phyloP scores from a whole-genome alignment of 1,140 invertebrate genomes.

The Pogonus chalceus region DNA sequence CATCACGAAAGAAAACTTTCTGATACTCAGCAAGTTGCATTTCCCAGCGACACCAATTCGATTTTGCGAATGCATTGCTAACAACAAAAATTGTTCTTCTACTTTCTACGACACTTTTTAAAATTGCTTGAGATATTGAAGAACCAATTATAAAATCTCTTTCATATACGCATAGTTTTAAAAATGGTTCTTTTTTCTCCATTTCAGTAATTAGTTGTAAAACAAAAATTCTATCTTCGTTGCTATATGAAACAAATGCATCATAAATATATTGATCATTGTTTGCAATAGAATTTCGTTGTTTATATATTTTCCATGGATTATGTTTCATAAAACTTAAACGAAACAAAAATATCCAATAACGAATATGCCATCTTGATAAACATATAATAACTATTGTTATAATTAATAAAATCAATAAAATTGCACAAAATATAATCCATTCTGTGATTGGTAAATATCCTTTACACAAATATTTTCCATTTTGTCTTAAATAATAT shows the following conservation, averaged over 20 bases:
- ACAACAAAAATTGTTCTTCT: conserved; percentile 51
- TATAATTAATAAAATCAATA: conserved; percentile 26
- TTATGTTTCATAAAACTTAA: conserved; percentile 28
- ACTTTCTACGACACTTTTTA: conserved; percentile 46
- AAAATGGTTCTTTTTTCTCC: conserved; percentile 42
- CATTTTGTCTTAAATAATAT: conserved; percentile 3
- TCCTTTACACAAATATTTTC: conserved; percentile 15
- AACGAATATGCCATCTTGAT: conserved; percentile 40
- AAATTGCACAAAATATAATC: conserved; percentile 31
- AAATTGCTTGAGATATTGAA: conserved; percentile 49
- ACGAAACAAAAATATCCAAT: conserved; percentile 44
- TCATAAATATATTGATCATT: conserved; percentile 45
- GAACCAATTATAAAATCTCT: conserved; percentile 54
- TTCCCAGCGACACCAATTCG: conserved; percentile 58
- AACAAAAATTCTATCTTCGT: conserved; percentile 50
- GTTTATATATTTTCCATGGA: conserved; percentile 18
- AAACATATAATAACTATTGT: conserved; percentile 29
- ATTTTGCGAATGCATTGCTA: conserved; percentile 50
- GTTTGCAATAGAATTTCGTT: conserved; percentile 10
- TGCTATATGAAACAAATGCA: conserved; percentile 56
- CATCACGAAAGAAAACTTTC: conserved; percentile 37
- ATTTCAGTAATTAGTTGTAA: conserved; percentile 43
- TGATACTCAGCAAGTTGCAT: conserved; percentile 48
- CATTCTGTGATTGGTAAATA: conserved; percentile 31
- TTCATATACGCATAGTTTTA: conserved; percentile 53